These are phyloP conservation scores for Bombus superbus DNA, from an alignment of 1,140 invertebrate genomes.

Conservation along the genomic window DNA sequence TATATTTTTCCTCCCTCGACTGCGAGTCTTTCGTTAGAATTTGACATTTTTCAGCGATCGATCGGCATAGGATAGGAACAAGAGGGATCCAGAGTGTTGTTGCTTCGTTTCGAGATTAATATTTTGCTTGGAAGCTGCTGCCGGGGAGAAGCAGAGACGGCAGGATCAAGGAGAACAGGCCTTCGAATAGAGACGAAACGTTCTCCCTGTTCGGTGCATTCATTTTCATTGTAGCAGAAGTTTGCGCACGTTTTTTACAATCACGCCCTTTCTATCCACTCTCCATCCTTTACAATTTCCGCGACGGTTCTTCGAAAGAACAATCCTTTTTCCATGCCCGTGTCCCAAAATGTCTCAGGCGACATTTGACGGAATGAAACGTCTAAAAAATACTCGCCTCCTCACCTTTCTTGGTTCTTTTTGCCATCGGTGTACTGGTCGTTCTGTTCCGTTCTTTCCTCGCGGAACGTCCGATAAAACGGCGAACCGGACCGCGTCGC, in stretches of 20 bases:
- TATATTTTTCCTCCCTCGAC: background rate
- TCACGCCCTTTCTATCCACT: conserved; percentile 16
- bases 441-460: too few species aligned
- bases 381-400: background rate
- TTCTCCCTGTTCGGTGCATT: conserved; percentile 37
- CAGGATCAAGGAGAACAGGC: background rate
- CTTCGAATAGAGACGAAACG: conserved; percentile 31
- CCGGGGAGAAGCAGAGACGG: background rate
- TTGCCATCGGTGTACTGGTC: background rate
- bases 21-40: background rate
- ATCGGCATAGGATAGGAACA: background rate
- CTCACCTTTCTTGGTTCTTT: background rate
- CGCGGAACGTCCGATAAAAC: background rate
- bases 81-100: background rate
- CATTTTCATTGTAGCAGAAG: conserved; percentile 56
- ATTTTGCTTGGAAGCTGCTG: conserved; percentile 38
- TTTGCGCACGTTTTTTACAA: conserved; percentile 62
- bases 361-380: background rate
- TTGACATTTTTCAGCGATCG: conserved; percentile 12
- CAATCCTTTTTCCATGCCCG: background rate
- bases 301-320: conserved; percentile 28
- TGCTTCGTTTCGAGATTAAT: conserved; percentile 51
- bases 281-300: conserved; percentile 44
- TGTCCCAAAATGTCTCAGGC: background rate
- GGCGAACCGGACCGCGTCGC: too few species aligned